A percentile compares a stretch with the other conserved stretches of the same genome.
Evolutionary conservation across 2,888 invertebrate genomes (phyloP).

Genomic region (Hecatera dysodea): DNA sequence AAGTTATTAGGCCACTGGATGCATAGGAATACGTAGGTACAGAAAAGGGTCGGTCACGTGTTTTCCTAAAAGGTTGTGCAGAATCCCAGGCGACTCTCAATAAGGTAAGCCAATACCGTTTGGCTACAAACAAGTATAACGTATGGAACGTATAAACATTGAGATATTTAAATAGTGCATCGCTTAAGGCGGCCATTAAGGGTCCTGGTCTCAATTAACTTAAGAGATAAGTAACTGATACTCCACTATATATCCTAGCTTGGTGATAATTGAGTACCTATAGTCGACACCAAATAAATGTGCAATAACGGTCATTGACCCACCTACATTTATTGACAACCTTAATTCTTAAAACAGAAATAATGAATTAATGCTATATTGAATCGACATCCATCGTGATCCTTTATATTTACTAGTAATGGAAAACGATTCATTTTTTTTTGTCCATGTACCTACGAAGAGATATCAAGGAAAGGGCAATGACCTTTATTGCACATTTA

Average conservation of each 20-base stretch:
- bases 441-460: too few species aligned
- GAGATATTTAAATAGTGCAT: slow-evolving; percentile 31
- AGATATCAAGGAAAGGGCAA: too few species aligned
- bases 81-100: slow-evolving; percentile 30
- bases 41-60: slow-evolving; percentile 45
- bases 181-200: slow-evolving; percentile 19
- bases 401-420: too few species aligned
- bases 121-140: slow-evolving; percentile 40
- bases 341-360: too few species aligned
- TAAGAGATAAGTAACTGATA: slow-evolving; percentile 18
- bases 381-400: too few species aligned
- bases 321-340: too few species aligned
- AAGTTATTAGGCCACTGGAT: slow-evolving; percentile 49
- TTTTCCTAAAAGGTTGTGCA: slow-evolving; percentile 43
- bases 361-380: too few species aligned
- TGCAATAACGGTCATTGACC: too few species aligned
- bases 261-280: slow-evolving; percentile 4
- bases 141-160: slow-evolving; percentile 28
- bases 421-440: too few species aligned
- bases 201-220: slow-evolving; percentile 23
- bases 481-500: too few species aligned
- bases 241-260: background rate
- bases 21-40: slow-evolving; percentile 12
- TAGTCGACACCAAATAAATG: too few species aligned
- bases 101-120: slow-evolving; percentile 43